Base-by-base conservation (phyloP, 2,113 vertebrate genomes). In the Oenanthe melanoleuca region DNA sequence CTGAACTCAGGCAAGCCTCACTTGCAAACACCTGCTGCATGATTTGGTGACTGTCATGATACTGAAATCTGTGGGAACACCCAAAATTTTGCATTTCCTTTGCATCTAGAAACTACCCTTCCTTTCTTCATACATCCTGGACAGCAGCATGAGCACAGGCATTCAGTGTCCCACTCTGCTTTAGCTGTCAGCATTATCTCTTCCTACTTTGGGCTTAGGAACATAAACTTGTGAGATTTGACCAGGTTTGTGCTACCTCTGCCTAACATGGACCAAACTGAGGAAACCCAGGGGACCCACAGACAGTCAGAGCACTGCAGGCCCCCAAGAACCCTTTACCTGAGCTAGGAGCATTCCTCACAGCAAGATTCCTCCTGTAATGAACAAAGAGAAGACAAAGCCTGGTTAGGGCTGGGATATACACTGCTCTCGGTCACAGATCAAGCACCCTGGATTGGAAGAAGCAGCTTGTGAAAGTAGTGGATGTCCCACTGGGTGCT, bases 321-420 rank as follows among this genome's bases (percentile, higher is more conserved):
- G 24, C 8, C 22, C 24, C 15, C 15, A 23, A 5, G 6, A 59
- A 10, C 3, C 50, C 21, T 47, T 86, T 95, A 97, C 96, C 96
- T 96, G 95, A 95, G 82, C 31, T 74, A 37, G 88, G 16, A 72
- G 70, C 66, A 0, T 67, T 94, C 66, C 40, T 92, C 89, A 87
- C 25, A 52, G 79, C 11, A 0, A 96, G 50, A 52, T 40, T 91
- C 89, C 8, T 96, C 93, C 96, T 97, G 93, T 42, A 97, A 71
- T 0, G 19, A 80, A 18, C 66, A 91, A 91, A 31, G 29, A 73
- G 42, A 91, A 56, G 28, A 86, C 45, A 93, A 73, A 82, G 31
- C 6, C 22, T 21, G 24, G 34, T 94, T 69, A 96, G 64, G 33
- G 23, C 24, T 40, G 16, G 22, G n/a, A 40, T 33, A 59, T 4